Evolutionary conservation across 2,888 invertebrate genomes (phyloP).

Genomic region (Vesta saturnalis): DNA sequence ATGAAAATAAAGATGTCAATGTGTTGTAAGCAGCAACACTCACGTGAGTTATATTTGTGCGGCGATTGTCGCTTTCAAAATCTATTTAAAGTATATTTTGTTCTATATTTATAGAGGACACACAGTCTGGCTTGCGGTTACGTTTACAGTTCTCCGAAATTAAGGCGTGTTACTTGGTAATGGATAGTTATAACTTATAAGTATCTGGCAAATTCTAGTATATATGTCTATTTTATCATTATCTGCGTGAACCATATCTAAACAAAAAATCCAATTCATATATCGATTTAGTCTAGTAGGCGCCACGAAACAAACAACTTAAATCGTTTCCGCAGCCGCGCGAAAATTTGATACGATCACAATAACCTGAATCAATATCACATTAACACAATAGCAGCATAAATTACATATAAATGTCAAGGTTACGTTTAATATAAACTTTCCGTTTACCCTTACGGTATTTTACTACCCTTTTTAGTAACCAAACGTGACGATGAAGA

Average conservation of each 20-base stretch:
- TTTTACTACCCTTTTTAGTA: constrained; percentile 5
- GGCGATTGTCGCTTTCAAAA: neutral
- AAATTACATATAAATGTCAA: neutral
- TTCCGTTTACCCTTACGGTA: neutral
- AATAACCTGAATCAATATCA: neutral
- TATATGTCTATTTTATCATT: too few species aligned
- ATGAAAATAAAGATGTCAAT: neutral
- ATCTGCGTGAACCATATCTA: neutral
- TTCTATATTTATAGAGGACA: constrained; percentile 11
- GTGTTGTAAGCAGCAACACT: neutral
- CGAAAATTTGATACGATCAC: neutral
- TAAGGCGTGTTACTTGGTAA: constrained; percentile 4
- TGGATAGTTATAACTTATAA: neutral
- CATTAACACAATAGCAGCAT: neutral
- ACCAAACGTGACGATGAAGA: neutral
- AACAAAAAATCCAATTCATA: neutral
- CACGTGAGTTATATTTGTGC: neutral
- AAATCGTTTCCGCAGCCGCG: neutral
- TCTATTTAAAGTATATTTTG: neutral
- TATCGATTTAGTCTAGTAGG: constrained; percentile 32
- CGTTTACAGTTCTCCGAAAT: neutral
- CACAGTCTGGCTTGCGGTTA: neutral
- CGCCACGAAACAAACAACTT: constrained; percentile 21
- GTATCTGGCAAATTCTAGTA: neutral
- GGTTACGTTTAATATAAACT: neutral